Conservation (phyloP, 2,888 invertebrate genomes). For the Dryomyza anilis region DNA sequence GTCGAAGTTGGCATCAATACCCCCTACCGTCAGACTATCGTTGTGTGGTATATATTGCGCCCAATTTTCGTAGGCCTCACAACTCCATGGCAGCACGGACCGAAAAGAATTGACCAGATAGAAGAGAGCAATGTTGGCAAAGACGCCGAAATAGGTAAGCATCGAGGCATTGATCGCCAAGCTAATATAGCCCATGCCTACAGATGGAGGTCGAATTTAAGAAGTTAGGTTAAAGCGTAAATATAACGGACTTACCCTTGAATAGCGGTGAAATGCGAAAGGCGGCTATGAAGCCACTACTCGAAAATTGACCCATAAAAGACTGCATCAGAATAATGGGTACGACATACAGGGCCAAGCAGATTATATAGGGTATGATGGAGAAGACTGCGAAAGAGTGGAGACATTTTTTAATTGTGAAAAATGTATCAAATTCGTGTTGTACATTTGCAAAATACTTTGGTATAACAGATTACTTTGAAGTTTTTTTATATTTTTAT, state of each 20-base stretch:
- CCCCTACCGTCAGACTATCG: not conserved
- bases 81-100: constrained; percentile 78
- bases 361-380: constrained; percentile 61
- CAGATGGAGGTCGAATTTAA: not conserved
- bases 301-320: constrained; percentile 69
- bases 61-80: constrained; percentile 64
- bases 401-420: too few relatives aligned
- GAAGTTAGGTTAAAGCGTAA: not conserved
- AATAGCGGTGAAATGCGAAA: constrained; percentile 82
- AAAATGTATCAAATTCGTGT: too few relatives aligned
- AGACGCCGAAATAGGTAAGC: constrained; percentile 79
- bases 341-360: constrained; percentile 78
- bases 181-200: constrained; percentile 86
- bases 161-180: constrained; percentile 78
- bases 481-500: not conserved
- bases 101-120: constrained; percentile 76
- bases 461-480: not conserved
- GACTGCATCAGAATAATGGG: constrained; percentile 68
- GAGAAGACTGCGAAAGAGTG: constrained; percentile 42
- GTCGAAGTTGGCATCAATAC: not conserved
- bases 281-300: constrained; percentile 78
- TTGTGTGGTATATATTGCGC: constrained; percentile 5
- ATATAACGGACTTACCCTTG: constrained; percentile 70
- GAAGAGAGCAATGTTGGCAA: constrained; percentile 80
- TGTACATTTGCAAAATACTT: too few relatives aligned